Conservation (phyloP, 2,797 vertebrate genomes). For the Leucoraja ocellata region DNA sequence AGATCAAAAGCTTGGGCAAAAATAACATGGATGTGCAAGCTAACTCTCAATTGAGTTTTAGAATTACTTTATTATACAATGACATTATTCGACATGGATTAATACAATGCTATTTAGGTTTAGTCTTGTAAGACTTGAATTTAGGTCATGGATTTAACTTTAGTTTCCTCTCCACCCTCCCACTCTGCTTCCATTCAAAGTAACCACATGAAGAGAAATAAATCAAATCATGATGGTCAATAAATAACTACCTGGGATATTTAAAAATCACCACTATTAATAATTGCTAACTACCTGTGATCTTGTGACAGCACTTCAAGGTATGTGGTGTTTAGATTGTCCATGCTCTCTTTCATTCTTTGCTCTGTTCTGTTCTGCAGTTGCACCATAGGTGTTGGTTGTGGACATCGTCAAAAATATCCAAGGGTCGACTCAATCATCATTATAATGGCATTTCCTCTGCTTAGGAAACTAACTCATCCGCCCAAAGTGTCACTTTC, state of each 20-base stretch:
- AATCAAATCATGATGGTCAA: neutral
- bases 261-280: too few species aligned
- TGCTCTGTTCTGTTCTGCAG: neutral
- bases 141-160: neutral
- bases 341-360: neutral
- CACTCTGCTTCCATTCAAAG: neutral
- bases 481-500: neutral
- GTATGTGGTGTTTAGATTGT: neutral
- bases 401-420: neutral
- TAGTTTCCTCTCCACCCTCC: neutral
- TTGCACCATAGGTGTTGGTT: neutral
- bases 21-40: neutral
- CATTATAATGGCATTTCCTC: neutral
- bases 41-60: neutral
- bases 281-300: too few species aligned
- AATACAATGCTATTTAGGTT: neutral
- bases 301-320: neutral
- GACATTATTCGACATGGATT: too few species aligned
- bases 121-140: neutral
- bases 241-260: neutral
- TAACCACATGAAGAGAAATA: neutral
- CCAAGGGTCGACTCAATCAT: slow-evolving; percentile 43
- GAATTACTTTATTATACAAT: neutral
- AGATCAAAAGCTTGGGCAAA: neutral
- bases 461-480: neutral